phyloP scores from a whole-genome alignment of 2,888 invertebrate genomes.

The Mimachlamys varia region DNA sequence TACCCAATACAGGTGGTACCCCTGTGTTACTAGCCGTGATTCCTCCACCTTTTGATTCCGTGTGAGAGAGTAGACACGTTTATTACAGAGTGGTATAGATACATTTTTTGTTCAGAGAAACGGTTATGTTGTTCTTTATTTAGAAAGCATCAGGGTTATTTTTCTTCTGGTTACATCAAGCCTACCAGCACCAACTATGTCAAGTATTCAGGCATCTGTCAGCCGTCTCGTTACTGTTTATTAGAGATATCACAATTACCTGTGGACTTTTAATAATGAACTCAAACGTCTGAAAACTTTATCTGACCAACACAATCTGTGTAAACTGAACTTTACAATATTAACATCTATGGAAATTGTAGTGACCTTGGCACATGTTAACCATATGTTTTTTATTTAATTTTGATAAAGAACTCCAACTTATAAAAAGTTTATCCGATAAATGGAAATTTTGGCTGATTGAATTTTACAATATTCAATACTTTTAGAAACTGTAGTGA shows the following conservation, averaged over 20 bases:
- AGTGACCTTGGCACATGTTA: too few species aligned
- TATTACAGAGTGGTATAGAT: background rate
- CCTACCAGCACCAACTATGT: constrained; percentile 17
- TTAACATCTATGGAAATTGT: background rate
- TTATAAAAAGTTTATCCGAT: too few species aligned
- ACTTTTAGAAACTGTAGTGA: too few species aligned
- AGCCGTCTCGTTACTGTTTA: background rate
- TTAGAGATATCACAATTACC: background rate
- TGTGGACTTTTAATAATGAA: background rate
- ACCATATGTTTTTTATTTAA: too few species aligned
- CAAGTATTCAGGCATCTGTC: constrained; percentile 15
- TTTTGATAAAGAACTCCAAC: too few species aligned
- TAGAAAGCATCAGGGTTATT: constrained; percentile 4
- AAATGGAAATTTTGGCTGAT: too few species aligned
- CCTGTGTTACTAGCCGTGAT: background rate
- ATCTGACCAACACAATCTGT: background rate
- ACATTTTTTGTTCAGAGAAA: background rate
- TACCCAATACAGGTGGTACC: background rate
- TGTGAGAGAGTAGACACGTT: background rate
- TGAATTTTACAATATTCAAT: too few species aligned
- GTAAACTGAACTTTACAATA: background rate
- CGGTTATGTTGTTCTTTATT: background rate
- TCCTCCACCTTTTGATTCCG: background rate
- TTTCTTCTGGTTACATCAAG: constrained; percentile 8
- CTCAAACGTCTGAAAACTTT: background rate